These are phyloP conservation scores for Melopsittacus undulatus DNA, from an alignment of 2,797 vertebrate species.

Conservation along the genomic window DNA sequence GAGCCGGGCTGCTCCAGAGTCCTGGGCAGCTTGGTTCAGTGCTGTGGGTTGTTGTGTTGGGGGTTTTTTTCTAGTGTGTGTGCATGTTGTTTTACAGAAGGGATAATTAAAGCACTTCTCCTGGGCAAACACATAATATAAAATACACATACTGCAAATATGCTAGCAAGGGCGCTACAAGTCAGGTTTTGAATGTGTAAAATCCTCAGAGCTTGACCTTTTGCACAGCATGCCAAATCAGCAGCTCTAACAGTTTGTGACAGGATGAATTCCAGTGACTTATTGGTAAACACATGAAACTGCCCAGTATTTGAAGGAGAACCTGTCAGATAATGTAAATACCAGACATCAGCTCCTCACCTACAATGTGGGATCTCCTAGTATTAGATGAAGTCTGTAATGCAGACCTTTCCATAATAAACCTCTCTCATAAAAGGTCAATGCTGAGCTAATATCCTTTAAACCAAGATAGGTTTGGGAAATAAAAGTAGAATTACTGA, in stretches of 20 bases:
- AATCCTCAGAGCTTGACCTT: slow-evolving; percentile 43
- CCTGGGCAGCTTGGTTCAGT: neutral
- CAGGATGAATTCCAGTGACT: neutral
- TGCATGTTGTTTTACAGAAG: neutral
- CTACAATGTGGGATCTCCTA: neutral
- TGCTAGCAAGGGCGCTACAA: neutral
- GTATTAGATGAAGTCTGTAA: neutral
- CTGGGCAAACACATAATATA: neutral
- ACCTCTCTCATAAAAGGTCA: neutral
- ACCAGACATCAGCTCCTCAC: neutral
- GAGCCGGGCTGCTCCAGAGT: slow-evolving; percentile 1
- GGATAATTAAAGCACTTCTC: slow-evolving; percentile 37
- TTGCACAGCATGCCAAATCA: slow-evolving; percentile 12
- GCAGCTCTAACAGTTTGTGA: neutral
- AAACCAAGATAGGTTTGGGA: neutral
- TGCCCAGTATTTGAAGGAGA: neutral
- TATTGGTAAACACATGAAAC: slow-evolving; percentile 20
- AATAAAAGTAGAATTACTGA: neutral
- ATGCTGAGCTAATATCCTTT: neutral
- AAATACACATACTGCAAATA: slow-evolving; percentile 29
- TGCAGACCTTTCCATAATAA: neutral
- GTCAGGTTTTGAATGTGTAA: slow-evolving; percentile 7
- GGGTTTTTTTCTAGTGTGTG: neutral
- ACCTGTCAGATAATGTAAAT: slow-evolving; percentile 12
- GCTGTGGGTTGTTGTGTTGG: neutral